These are phyloP conservation scores for Hyles euphorbiae DNA, from an alignment of 1,140 invertebrate genomes.

Conservation along the genomic window DNA sequence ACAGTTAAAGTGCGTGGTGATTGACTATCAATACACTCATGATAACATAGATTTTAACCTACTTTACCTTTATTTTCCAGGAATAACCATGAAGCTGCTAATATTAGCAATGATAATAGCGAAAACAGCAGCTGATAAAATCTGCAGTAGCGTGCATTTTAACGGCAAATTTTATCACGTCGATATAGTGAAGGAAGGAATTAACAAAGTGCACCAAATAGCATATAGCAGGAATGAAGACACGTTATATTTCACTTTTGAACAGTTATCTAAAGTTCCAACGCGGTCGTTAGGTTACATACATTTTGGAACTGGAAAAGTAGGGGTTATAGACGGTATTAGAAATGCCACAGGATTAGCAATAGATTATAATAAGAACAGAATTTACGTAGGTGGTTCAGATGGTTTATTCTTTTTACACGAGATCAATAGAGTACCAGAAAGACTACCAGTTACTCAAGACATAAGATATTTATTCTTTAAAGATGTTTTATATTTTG, in stretches of 20 bases:
- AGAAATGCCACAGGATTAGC: slow-evolving; percentile 49
- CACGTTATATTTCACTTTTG: slow-evolving; percentile 49
- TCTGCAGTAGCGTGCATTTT: slow-evolving; percentile 44
- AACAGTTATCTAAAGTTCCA: slow-evolving; percentile 30
- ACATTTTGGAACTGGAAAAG: slow-evolving; percentile 30
- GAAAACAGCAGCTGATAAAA: slow-evolving; percentile 31
- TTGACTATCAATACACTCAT: too few species aligned
- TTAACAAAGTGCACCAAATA: slow-evolving; percentile 45
- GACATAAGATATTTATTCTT: slow-evolving; percentile 41
- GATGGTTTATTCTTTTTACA: slow-evolving; percentile 56
- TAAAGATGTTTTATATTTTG: slow-evolving; percentile 46
- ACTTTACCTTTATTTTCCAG: slow-evolving; percentile 20
- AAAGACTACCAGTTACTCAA: slow-evolving; percentile 45
- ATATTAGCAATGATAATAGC: slow-evolving; percentile 18
- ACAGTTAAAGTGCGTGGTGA: too few species aligned
- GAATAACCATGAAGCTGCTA: slow-evolving; percentile 18
- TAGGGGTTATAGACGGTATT: slow-evolving; percentile 43
- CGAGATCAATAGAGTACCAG: slow-evolving; percentile 36
- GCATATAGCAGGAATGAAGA: slow-evolving; percentile 44
- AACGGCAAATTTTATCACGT: slow-evolving; percentile 44
- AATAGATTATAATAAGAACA: slow-evolving; percentile 24
- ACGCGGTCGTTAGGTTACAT: slow-evolving; percentile 37
- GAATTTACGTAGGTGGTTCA: slow-evolving; percentile 48
- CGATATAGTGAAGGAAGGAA: slow-evolving; percentile 50
- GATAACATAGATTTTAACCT: too few species aligned